A percentile compares a stretch with the other conserved stretches of the same genome.
Conservation (phyloP, 1,140 invertebrate species). For the Drosophila miranda region DNA sequence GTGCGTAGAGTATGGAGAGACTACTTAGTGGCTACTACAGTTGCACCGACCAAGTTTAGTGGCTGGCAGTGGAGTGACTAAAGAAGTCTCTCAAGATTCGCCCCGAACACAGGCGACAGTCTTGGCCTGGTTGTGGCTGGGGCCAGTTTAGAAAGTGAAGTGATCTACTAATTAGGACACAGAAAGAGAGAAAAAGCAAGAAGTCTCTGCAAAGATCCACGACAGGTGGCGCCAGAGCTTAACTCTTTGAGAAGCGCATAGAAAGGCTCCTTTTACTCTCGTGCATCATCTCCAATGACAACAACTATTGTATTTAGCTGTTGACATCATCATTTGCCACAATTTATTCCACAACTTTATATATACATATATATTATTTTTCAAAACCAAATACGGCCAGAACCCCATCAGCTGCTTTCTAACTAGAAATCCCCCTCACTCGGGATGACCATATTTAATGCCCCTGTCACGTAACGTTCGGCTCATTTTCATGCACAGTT, state of each 20-base stretch:
- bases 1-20: slow-evolving; percentile 32
- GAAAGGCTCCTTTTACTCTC: slow-evolving; percentile 3
- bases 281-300: not conserved
- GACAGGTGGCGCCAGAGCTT: not conserved
- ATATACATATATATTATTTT: not conserved
- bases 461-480: slow-evolving; percentile 61
- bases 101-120: slow-evolving; percentile 13
- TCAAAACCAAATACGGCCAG: slow-evolving; percentile 62
- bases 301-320: too few species aligned
- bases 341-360: slow-evolving; percentile 49
- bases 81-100: slow-evolving; percentile 11
- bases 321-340: slow-evolving; percentile 40
- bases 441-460: slow-evolving; percentile 53
- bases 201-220: too few species aligned
- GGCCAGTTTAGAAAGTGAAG: slow-evolving; percentile 60
- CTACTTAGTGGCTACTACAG: slow-evolving; percentile 13
- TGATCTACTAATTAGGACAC: slow-evolving; percentile 55
- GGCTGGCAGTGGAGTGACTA: slow-evolving; percentile 7
- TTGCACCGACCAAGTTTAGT: slow-evolving; percentile 49
- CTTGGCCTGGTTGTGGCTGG: slow-evolving; percentile 39
- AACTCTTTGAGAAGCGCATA: slow-evolving; percentile 9
- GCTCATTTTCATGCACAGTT: slow-evolving; percentile 70
- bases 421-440: slow-evolving; percentile 36
- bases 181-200: slow-evolving; percentile 1
- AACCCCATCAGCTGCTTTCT: slow-evolving; percentile 68